Base-by-base conservation (phyloP, 2,888 invertebrate species). In the Amiota minor region DNA sequence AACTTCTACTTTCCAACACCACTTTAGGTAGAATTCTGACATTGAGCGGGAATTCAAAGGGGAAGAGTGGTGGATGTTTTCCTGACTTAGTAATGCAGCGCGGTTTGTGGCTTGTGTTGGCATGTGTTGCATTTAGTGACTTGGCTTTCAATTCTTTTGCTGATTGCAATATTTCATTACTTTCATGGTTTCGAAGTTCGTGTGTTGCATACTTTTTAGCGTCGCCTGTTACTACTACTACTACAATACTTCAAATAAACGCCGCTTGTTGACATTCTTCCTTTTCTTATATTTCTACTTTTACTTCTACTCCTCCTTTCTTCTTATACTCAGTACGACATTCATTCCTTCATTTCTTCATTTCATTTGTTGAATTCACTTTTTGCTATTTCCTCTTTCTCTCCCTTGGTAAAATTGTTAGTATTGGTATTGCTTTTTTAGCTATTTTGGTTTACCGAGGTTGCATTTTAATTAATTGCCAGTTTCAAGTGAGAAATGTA, bases 141-240 rank as follows among this genome's bases (percentile, higher is more conserved):
- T 81, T 83, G n/a, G 49, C 67, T 67, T 80, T 84, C 81, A 23
- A 83, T 84, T 86, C 83, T 81, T 83, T 81, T 82, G 83, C 85
- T 85, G 85, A 85, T 85, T 85, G 85, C 85, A 84, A 85, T 85
- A 85, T 85, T 86, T 85, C 86, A 85, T 79, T 85, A 84, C 83
- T 83, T 85, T 85, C 83, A 84, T 80, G 86, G 84, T 83, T 85
- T 85, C 83, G 84, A 79, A 86, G 84, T 84, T 85, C 83, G 83
- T 85, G 83, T 85, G 84, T 81, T 84, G 83, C 83, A 83, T 83
- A 82, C 83, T 84, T 83, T 79, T 50, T 69, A 82, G 85, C 80
- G 74, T 74, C 72, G 79, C 84, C 4, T 53, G 3, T 9, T 53
- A 53, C 35, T 35, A 6, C 35, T 4, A 35, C 35, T 35, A 8